A percentile compares a stretch with the other conserved stretches of the same genome.
Conservation (phyloP, 1,140 invertebrate species). For the Drosophila sproati region DNA sequence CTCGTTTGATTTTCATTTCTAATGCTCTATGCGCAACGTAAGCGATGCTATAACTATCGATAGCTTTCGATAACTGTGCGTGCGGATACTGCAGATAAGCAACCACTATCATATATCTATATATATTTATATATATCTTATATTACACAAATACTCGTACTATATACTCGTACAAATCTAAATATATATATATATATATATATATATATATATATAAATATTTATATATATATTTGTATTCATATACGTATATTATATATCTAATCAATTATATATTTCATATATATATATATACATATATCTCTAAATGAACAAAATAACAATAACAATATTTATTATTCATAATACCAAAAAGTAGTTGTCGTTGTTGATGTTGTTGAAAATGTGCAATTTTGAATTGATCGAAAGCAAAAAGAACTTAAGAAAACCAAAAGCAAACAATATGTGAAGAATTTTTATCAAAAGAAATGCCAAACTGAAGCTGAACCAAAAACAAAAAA, state of each 20-base stretch:
- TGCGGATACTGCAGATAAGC: slow-evolving; percentile 13
- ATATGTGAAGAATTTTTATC: slow-evolving; percentile 61
- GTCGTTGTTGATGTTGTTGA: slow-evolving; percentile 83
- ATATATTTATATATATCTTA: slow-evolving; percentile 48
- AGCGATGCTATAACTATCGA: slow-evolving; percentile 44
- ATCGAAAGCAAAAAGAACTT: slow-evolving; percentile 63
- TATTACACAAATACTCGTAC: slow-evolving; percentile 31
- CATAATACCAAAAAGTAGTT: slow-evolving; percentile 82
- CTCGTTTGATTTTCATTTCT: slow-evolving; percentile 24
- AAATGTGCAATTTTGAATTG: slow-evolving; percentile 80
- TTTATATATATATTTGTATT: slow-evolving; percentile 47
- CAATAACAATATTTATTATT: slow-evolving; percentile 73
- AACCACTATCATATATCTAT: slow-evolving; percentile 46
- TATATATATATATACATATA: slow-evolving; percentile 29
- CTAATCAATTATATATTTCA: slow-evolving; percentile 3
- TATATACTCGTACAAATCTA: slow-evolving; percentile 40
- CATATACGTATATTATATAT: slow-evolving; percentile 25
- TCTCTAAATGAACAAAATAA: slow-evolving; percentile 55
- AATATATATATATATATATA: slow-evolving; percentile 51
- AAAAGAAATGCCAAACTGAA: slow-evolving; percentile 64
- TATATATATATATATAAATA: slow-evolving; percentile 43
- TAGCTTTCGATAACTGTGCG: slow-evolving; percentile 38
- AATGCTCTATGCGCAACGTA: slow-evolving; percentile 29
- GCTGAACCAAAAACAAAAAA: slow-evolving; percentile 46
- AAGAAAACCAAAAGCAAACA: slow-evolving; percentile 34